A percentile compares a stretch with the other conserved stretches of the same genome.
These are phyloP conservation scores for Sebastiscus albofasciatus DNA, from an alignment of 2,797 vertebrate genomes.

Conservation along the genomic window DNA sequence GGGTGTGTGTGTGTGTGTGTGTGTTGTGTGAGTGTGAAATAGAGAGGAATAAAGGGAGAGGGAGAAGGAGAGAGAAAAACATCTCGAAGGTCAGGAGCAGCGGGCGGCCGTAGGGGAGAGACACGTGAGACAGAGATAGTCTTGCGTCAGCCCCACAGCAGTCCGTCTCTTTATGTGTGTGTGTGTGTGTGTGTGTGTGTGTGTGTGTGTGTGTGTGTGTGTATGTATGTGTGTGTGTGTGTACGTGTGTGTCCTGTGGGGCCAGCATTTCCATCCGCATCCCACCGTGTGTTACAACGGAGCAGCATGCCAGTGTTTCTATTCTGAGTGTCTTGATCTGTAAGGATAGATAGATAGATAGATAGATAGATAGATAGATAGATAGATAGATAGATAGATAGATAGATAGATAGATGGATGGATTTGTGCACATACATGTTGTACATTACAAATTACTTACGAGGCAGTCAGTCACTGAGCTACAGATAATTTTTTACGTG, in stretches of 20 bases:
- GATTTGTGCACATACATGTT: constrained; percentile 15
- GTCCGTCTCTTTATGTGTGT: constrained; percentile 64
- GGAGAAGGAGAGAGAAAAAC: constrained; percentile 81
- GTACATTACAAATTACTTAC: constrained; percentile 44
- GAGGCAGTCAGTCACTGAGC: constrained; percentile 62
- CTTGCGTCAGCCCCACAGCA: constrained; percentile 84
- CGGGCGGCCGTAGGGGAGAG: constrained; percentile 83
- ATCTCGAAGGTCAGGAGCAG: constrained; percentile 88
- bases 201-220: constrained; percentile 36
- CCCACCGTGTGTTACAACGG: constrained; percentile 68
- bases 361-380: constrained; percentile 33
- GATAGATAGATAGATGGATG: constrained; percentile 25
- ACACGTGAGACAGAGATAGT: constrained; percentile 85
- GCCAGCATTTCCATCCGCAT: constrained; percentile 79
- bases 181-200: constrained; percentile 40
- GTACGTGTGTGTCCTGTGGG: constrained; percentile 73
- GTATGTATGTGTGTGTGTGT: constrained; percentile 36
- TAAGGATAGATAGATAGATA: constrained; percentile 31
- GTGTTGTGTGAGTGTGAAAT: constrained; percentile 69
- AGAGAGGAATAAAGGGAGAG: constrained; percentile 80
- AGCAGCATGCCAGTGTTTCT: constrained; percentile 63
- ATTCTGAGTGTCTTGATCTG: constrained; percentile 49
- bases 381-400: constrained; percentile 33
- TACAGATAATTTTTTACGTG: constrained; percentile 72
- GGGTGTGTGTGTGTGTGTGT: constrained; percentile 29